phyloP scores from a whole-genome alignment of 2,888 invertebrate genomes.

The Epistrophe eligans region DNA sequence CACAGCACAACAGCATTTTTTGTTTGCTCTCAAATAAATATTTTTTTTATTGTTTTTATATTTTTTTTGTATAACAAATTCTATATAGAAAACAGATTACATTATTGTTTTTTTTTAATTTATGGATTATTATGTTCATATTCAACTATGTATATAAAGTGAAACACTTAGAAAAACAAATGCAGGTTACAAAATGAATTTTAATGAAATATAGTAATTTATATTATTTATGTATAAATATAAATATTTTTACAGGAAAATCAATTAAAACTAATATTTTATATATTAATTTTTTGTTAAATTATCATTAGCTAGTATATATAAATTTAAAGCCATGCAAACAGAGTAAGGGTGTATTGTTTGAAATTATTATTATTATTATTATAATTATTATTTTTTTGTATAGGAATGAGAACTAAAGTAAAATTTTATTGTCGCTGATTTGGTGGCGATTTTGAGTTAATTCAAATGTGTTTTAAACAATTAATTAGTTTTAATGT shows the following conservation, averaged over 20 bases:
- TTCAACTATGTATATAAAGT: slow-evolving; percentile 43
- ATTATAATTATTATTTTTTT: slow-evolving; percentile 41
- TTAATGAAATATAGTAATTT: slow-evolving; percentile 67
- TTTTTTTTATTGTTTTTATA: slow-evolving; percentile 51
- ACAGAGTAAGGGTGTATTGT: slow-evolving; percentile 45
- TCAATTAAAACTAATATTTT: slow-evolving; percentile 53
- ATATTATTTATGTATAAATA: slow-evolving; percentile 30
- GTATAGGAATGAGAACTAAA: slow-evolving; percentile 6
- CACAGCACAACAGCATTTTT: slow-evolving; percentile 73
- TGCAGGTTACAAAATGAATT: slow-evolving; percentile 74
- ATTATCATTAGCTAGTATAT: slow-evolving; percentile 50
- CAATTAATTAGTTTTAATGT: slow-evolving; percentile 23
- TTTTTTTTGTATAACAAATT: slow-evolving; percentile 47
- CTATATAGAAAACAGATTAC: slow-evolving; percentile 65
- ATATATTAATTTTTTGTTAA: slow-evolving; percentile 33
- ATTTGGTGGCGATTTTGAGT: slow-evolving; percentile 64
- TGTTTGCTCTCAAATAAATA: slow-evolving; percentile 54
- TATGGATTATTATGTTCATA: slow-evolving; percentile 37
- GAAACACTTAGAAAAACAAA: slow-evolving; percentile 58
- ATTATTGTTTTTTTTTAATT: slow-evolving; percentile 29
- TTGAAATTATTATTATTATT: not conserved
- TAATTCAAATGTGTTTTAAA: slow-evolving; percentile 41
- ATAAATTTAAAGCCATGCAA: slow-evolving; percentile 69
- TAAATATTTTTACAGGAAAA: slow-evolving; percentile 38
- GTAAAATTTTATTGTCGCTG: slow-evolving; percentile 27